phyloP scores from a whole-genome alignment of 2,888 invertebrate species.

The Cybosia mesomella region DNA sequence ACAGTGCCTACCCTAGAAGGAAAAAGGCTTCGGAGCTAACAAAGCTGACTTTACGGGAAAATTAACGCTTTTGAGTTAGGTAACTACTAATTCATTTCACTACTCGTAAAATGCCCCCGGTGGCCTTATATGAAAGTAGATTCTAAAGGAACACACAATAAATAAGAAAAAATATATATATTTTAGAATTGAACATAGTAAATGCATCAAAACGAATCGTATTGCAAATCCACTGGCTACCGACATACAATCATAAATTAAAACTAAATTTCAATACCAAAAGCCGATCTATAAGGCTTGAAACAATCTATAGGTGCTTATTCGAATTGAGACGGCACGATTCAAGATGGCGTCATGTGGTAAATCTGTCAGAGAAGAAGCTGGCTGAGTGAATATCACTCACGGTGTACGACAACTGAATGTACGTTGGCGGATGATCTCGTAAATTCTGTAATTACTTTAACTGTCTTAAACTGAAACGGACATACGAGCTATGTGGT shows the following conservation, averaged over 20 bases:
- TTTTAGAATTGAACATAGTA: not conserved
- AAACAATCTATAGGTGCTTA: not conserved
- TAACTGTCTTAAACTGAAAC: conserved; percentile 57
- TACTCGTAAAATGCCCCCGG: too few species aligned
- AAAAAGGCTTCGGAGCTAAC: too few species aligned
- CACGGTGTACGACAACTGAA: conserved; percentile 68
- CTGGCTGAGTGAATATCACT: conserved; percentile 50
- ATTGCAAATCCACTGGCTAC: not conserved
- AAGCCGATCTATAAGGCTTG: not conserved
- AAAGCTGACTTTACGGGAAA: too few species aligned
- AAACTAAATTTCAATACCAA: conserved; percentile 2
- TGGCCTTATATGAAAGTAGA: too few species aligned
- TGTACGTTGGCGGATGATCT: conserved; percentile 59
- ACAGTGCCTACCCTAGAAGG: too few species aligned
- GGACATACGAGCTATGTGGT: conserved; percentile 48
- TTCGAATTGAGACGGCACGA: conserved; percentile 28
- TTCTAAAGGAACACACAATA: too few species aligned
- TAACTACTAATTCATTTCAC: too few species aligned
- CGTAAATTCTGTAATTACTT: conserved; percentile 75
- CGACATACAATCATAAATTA: not conserved
- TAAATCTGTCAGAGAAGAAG: conserved; percentile 53
- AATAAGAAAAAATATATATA: too few species aligned
- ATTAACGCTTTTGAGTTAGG: too few species aligned
- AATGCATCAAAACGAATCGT: not conserved
- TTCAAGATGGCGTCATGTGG: conserved; percentile 56